Percentiles rank a stretch among this genome's conserved stretches.
Conservation (phyloP, 2,797 vertebrate genomes). For the Squalus acanthias region DNA sequence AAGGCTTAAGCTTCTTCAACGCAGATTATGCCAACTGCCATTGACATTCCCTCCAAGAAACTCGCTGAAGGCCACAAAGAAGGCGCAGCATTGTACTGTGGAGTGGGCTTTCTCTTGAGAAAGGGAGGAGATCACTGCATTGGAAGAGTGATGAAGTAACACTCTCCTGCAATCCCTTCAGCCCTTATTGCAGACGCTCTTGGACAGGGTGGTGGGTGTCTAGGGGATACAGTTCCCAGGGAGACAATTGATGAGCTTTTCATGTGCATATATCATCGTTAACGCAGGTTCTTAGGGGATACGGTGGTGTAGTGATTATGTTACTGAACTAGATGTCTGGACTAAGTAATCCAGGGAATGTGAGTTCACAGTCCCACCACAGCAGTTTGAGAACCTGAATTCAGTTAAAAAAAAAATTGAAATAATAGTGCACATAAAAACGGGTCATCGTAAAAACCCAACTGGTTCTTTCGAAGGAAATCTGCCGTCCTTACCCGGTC, state of each 20-base stretch:
- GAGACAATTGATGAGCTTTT: neutral
- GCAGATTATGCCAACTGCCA: neutral
- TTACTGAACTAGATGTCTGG: too few species aligned
- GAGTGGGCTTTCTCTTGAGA: neutral
- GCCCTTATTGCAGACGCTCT: neutral
- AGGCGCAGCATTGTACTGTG: neutral
- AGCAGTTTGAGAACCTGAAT: neutral
- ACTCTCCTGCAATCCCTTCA: neutral
- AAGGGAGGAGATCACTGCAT: neutral
- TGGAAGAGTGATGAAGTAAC: neutral
- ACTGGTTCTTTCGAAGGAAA: neutral
- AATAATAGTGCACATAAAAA: neutral
- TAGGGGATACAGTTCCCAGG: neutral
- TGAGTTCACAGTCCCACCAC: neutral
- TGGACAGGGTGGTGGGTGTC: too few species aligned
- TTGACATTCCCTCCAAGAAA: neutral
- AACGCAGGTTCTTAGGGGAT: neutral
- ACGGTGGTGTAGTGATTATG: neutral
- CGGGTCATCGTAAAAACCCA: neutral
- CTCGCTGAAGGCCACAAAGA: neutral
- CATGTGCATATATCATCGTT: neutral
- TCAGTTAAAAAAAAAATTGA: neutral
- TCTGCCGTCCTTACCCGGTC: too few species aligned
- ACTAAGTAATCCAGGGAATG: neutral
- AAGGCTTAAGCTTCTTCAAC: too few species aligned